Base-by-base conservation (phyloP, 2,888 invertebrate genomes). In the Cephus rjabovi region DNA sequence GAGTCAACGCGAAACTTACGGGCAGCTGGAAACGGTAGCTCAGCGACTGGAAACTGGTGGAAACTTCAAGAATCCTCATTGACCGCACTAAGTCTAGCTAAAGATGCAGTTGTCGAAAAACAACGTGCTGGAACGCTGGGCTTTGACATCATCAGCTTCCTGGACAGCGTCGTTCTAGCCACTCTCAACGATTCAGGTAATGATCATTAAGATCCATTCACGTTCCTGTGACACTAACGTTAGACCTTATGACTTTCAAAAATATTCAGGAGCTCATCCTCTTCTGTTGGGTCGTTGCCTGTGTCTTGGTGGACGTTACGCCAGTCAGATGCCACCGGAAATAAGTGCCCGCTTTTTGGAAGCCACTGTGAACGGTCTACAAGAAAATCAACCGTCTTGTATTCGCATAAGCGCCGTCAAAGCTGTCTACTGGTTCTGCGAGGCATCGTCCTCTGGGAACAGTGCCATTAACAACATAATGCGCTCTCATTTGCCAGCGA, bases 11-110 rank as follows among this genome's bases (percentile, higher is more conserved):
- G 84, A 89, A 91, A 68, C 92, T 92, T 85, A 92, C 90, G 12
- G 86, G 93, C 76, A 89, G 92, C 86, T 86, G 89, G 40, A 30
- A 81, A 77, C 35, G 83, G 83, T 11, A 79, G 79, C 12, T 81
- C 78, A 2, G 79, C 80, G 37, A 84, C 83, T 31, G 85, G 85
- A 31, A 89, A 92, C 79, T 94, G 95, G 93, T 95, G 95, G 95
- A 95, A 95, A 90, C 92, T 95, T 71, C 93, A 93, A 81, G 95
- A 95, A 89, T 93, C 95, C 0, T 93, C 94, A 77, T 93, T 95
- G 92, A 90, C 94, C 40, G 94, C 95, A 4, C 91, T 95, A 11
- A 94, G 94, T 74, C 91, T 92, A 34, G 93, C 93, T 30, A 93
- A 93, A 69, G 92, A 92, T 75, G 81, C 92, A 30, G 87, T 93